Conservation (phyloP, 2,888 invertebrate genomes). For the Penaeus monodon region DNA sequence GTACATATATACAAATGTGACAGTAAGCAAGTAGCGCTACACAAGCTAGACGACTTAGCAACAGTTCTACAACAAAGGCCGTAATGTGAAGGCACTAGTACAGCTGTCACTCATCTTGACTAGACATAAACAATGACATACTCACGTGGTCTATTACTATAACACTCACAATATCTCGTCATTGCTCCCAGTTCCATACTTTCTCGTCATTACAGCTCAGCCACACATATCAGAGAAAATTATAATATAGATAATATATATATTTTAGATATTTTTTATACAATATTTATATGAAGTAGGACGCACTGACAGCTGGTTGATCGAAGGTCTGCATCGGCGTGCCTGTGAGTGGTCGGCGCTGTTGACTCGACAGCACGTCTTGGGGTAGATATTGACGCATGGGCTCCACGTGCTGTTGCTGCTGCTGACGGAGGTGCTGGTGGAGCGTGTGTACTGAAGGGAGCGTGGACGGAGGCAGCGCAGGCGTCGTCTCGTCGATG, state of each 20-base stretch:
- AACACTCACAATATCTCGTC: neutral
- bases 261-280: conserved; percentile 4
- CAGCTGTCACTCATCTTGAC: conserved; percentile 27
- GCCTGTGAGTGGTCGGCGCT: conserved; percentile 28
- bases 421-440: conserved; percentile 54
- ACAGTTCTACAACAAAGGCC: conserved; percentile 33
- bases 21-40: conserved; percentile 14
- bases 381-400: conserved; percentile 27
- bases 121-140: conserved; percentile 35
- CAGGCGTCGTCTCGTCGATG: conserved; percentile 57
- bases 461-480: conserved; percentile 39
- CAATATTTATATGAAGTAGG: conserved; percentile 57
- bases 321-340: conserved; percentile 29
- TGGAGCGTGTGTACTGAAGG: conserved; percentile 41
- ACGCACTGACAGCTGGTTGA: conserved; percentile 53
- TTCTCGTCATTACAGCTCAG: conserved; percentile 14
- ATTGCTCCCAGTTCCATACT: neutral
- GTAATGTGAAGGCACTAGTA: conserved; percentile 35
- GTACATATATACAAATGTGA: conserved; percentile 33
- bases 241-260: conserved; percentile 17
- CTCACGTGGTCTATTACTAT: neutral
- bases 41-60: conserved; percentile 14
- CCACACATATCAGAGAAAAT: conserved; percentile 5
- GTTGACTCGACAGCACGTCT: conserved; percentile 22
- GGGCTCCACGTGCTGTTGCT: conserved; percentile 39